Evolutionary conservation across 2,113 vertebrate species (phyloP).

Genomic region (Nothocercus julius): DNA sequence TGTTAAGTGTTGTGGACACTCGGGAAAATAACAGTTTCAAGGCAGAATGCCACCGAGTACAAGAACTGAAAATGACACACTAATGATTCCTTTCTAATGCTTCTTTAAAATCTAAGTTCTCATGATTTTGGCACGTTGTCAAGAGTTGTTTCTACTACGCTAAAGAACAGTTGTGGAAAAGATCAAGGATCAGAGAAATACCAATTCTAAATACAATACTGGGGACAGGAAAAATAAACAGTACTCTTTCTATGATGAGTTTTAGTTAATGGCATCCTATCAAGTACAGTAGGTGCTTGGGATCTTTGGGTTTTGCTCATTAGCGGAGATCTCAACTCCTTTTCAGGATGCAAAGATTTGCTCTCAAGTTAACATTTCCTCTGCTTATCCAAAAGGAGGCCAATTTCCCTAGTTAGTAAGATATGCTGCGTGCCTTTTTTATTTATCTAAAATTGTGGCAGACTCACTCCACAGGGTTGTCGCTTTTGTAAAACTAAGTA

Average conservation of each 20-base stretch:
- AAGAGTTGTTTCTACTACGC: neutral
- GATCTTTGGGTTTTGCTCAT: neutral
- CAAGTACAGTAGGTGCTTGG: neutral
- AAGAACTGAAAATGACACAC: neutral
- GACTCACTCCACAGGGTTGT: neutral
- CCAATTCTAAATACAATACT: neutral
- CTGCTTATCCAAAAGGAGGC: neutral
- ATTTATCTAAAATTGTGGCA: neutral
- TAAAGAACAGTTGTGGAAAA: neutral
- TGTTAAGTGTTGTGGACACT: neutral
- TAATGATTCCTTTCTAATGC: neutral
- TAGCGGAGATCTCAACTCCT: neutral
- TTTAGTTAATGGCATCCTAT: neutral
- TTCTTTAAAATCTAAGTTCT: neutral
- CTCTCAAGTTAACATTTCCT: neutral
- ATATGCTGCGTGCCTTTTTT: neutral
- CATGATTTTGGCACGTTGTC: neutral
- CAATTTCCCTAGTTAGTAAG: neutral
- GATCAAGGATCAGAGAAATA: neutral
- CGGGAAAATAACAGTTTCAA: constrained; percentile 24
- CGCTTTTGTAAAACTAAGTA: neutral
- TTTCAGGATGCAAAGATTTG: neutral
- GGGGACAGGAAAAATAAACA: neutral
- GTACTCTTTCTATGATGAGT: neutral
- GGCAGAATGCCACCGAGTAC: neutral